Evolutionary conservation across 1,140 invertebrate genomes (phyloP), one percentile per base, ranked within the genome.

Genomic region (Scaptomyza hsui): DNA sequence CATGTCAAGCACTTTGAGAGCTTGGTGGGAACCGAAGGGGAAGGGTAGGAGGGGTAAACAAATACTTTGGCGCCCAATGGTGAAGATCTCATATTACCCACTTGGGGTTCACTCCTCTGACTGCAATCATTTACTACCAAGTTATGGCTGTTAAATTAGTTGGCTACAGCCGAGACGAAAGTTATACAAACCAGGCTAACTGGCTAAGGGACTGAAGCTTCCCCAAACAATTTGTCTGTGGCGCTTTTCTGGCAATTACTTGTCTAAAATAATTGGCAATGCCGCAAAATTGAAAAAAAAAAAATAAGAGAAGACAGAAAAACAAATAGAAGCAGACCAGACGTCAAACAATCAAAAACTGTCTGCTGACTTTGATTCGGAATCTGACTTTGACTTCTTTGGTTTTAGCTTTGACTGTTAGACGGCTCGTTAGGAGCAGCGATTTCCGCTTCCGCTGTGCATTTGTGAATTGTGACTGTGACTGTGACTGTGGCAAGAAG

Each of bases 181-280:
- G 51, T 49, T 53, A 56, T 42, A 42, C 57, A 48, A 75, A 56
- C n/a, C 37, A 12, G 9, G 12, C 51, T 77, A 88, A 85, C 77
- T 75, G 78, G 73, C 82, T 78, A 18, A 52, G 81, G 81, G 74
- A 71, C 49, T 67, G 59, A 60, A 39, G 26, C 26, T 29, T 86
- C 81, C 81, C 81, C 69, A 82, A 86, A 75, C 81, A 86, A 88
- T 86, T 76, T 76, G 74, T 60, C 57, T 60, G 55, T 52, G 42
- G 65, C 59, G 49, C 45, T 59, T 60, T 57, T 68, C 56, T 55
- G 71, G 78, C 81, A 86, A 86, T 88, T 86, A 86, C 86, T 86
- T 86, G 82, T 81, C 82, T 82, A 77, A 88, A 86, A 88, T 86
- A 86, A 86, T 86, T 83, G 80, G 75, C 80, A 59, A 78, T 72